Evolutionary conservation across 1,140 invertebrate species (phyloP).

Genomic region (Orchestia grillus): DNA sequence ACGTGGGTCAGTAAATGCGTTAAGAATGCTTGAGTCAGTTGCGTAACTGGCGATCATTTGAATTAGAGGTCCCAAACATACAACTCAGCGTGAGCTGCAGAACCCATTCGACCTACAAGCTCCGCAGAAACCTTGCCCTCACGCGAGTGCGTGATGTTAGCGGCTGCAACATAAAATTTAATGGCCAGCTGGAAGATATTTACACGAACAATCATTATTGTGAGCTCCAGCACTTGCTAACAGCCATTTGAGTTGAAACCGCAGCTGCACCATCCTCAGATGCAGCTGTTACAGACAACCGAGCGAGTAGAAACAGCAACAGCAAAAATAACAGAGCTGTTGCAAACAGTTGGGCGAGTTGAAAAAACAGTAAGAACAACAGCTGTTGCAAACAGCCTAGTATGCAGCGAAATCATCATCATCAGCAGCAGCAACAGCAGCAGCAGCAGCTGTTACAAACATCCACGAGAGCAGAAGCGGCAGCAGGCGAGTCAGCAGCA

Average conservation of each 20-base stretch:
- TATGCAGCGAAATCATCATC: background rate
- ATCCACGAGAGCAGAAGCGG: background rate
- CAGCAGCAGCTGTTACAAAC: slow-evolving; percentile 42
- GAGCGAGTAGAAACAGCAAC: background rate
- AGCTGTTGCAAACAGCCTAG: background rate
- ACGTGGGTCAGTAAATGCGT: background rate
- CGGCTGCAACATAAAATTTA: no score
- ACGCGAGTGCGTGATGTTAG: no score
- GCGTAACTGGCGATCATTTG: background rate
- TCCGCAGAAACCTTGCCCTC: no score
- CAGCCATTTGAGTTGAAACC: no score
- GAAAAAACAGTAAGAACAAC: background rate
- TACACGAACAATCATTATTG: no score
- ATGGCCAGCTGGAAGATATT: no score
- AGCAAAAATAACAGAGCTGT: no score
- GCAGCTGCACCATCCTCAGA: no score
- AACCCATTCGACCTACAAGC: background rate
- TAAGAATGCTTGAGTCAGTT: background rate
- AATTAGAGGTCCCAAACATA: background rate
- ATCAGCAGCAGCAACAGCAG: background rate
- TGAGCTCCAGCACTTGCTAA: no score
- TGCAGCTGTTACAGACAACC: no score
- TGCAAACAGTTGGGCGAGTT: background rate
- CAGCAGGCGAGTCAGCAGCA: background rate
- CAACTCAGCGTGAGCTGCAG: background rate